These are phyloP conservation scores for Umimayanthus chanpuru DNA, from an alignment of 92 coral and sea anemone species.

Conservation along the genomic window DNA sequence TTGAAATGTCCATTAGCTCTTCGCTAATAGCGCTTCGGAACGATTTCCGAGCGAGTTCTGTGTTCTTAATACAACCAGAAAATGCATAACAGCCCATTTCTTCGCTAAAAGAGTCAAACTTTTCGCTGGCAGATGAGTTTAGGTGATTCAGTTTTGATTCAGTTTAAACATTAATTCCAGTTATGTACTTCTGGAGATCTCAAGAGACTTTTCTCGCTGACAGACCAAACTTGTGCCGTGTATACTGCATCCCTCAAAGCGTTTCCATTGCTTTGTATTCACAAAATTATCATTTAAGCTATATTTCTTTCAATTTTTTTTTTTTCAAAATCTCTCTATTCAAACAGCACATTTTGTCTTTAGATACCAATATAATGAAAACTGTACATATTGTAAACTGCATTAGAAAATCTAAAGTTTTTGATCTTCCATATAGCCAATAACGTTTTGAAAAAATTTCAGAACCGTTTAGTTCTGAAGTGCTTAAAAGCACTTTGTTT, in stretches of 20 bases:
- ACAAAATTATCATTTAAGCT: too few species aligned
- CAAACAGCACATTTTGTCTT: not conserved
- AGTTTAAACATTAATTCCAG: not conserved
- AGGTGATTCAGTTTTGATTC: too few species aligned
- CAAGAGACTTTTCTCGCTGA: not conserved
- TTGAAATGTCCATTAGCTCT: slow-evolving; percentile 8
- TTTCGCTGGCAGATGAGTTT: too few species aligned
- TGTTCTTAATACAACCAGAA: too few species aligned
- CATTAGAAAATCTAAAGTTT: not conserved
- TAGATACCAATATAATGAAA: not conserved
- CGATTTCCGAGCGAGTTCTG: not conserved
- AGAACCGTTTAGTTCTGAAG: not conserved
- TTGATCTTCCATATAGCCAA: not conserved
- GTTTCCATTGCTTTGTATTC: not conserved
- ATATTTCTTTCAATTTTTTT: not conserved
- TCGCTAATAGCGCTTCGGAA: not conserved
- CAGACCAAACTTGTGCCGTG: not conserved
- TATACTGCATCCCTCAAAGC: not conserved
- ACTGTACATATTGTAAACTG: not conserved
- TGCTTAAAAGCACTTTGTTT: too few species aligned
- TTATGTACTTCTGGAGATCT: not conserved
- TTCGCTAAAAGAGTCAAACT: too few species aligned
- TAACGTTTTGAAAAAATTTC: too few species aligned
- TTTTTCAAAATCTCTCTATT: not conserved
- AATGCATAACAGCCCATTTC: not conserved